A percentile compares a stretch with the other conserved stretches of the same genome.
These are phyloP conservation scores for Ashinkailepas kermadecensis DNA, from an alignment of 2,888 invertebrate genomes.

Conservation along the genomic window DNA sequence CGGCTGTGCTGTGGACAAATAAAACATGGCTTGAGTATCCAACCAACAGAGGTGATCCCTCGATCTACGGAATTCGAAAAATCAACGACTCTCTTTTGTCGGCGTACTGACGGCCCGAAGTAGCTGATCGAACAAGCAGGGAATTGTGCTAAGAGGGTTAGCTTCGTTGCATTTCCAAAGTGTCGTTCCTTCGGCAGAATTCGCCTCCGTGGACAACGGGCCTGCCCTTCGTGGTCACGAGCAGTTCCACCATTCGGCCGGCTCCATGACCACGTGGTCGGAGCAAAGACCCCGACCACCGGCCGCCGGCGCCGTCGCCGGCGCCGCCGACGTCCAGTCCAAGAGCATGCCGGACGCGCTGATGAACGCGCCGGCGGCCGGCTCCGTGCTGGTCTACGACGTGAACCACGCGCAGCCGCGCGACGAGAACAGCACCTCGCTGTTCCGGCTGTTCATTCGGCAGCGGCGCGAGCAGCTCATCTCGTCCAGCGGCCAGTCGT, in stretches of 20 bases:
- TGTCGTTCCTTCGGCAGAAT: background rate
- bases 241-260: conserved; percentile 50
- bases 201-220: conserved; percentile 21
- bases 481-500: conserved; percentile 10
- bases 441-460: conserved; percentile 81
- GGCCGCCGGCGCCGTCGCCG: conserved; percentile 30
- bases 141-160: too few relatives aligned
- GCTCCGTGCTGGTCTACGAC: conserved; percentile 22
- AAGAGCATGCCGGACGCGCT: conserved; percentile 37
- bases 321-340: conserved; percentile 39
- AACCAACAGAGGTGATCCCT: too few relatives aligned
- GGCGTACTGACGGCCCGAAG: too few relatives aligned
- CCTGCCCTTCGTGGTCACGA: conserved; percentile 27
- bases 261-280: conserved; percentile 59
- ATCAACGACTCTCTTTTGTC: too few relatives aligned
- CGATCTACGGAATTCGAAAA: too few relatives aligned
- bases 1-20: too few relatives aligned
- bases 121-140: too few relatives aligned
- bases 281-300: conserved; percentile 36
- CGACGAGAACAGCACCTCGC: conserved; percentile 54
- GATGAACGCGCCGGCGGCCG: conserved; percentile 41
- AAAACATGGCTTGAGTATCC: too few relatives aligned
- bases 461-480: conserved; percentile 51
- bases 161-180: too few relatives aligned
- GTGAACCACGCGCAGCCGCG: background rate